Conservation (phyloP, 2,888 invertebrate species). For the Tenthredo amoena region DNA sequence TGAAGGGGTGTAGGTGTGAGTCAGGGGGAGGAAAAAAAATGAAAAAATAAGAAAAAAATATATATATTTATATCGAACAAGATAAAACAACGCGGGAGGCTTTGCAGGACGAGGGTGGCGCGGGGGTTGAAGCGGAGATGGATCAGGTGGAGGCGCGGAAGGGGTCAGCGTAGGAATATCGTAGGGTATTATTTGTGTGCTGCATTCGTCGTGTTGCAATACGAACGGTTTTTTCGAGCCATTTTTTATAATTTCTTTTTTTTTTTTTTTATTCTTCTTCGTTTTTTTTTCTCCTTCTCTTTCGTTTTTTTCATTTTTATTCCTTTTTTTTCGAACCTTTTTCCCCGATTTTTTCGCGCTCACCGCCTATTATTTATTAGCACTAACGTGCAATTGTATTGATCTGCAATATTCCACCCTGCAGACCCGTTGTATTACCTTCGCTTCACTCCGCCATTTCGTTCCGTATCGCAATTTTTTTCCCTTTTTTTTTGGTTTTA, state of each 20-base stretch:
- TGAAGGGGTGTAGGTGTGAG: slow-evolving; percentile 70
- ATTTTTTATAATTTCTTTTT: background rate
- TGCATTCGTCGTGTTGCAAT: slow-evolving; percentile 77
- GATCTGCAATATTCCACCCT: slow-evolving; percentile 77
- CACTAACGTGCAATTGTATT: slow-evolving; percentile 79
- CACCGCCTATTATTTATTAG: slow-evolving; percentile 79
- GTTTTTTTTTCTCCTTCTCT: background rate
- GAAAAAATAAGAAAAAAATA: slow-evolving; percentile 53
- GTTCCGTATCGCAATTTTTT: slow-evolving; percentile 2
- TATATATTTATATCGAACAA: slow-evolving; percentile 57
- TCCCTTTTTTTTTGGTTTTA: background rate
- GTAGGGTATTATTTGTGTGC: slow-evolving; percentile 78
- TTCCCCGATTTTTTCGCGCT: slow-evolving; percentile 76
- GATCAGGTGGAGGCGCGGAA: slow-evolving; percentile 57
- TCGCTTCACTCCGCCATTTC: slow-evolving; percentile 47
- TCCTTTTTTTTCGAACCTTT: background rate
- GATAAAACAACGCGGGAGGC: slow-evolving; percentile 54
- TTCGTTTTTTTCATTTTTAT: background rate
- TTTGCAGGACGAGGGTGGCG: slow-evolving; percentile 30
- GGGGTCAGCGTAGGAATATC: slow-evolving; percentile 63
- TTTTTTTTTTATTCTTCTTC: background rate
- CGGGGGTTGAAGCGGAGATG: slow-evolving; percentile 18
- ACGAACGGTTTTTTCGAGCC: slow-evolving; percentile 61
- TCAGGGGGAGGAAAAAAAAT: slow-evolving; percentile 58
- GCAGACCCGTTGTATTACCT: slow-evolving; percentile 56